Evolutionary conservation across 2,797 vertebrate species (phyloP).

Genomic region (Pantherophis alleghaniensis): DNA sequence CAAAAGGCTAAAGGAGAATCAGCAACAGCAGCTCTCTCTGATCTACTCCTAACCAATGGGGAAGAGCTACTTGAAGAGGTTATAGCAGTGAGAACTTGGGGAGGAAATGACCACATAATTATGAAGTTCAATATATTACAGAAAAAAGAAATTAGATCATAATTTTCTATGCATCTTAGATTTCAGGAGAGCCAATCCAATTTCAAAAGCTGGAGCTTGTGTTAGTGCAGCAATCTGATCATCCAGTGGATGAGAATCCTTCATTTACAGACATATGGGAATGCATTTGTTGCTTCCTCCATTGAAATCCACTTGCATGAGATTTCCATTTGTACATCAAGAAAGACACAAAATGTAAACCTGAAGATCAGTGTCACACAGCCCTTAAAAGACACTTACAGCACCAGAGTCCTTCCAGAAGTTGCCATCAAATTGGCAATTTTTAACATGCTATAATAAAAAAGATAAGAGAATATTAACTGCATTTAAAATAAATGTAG

Average conservation of each 20-base stretch:
- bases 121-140: background rate
- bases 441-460: background rate
- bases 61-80: background rate
- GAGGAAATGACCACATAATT: background rate
- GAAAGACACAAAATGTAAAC: background rate
- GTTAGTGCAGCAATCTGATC: background rate
- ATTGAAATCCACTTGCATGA: background rate
- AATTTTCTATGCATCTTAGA: background rate
- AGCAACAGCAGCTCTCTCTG: background rate
- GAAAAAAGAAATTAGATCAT: background rate
- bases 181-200: background rate
- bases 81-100: background rate
- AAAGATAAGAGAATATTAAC: background rate
- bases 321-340: background rate
- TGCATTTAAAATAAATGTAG: background rate
- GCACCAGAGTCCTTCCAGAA: background rate
- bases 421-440: background rate
- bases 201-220: background rate
- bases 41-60: background rate
- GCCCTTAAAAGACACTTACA: background rate
- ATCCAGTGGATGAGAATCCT: background rate
- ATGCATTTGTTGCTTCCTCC: background rate
- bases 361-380: background rate
- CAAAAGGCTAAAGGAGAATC: background rate
- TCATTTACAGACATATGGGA: background rate